Conservation (phyloP, 2,797 vertebrate genomes). For the Microctenopoma lineatum region DNA sequence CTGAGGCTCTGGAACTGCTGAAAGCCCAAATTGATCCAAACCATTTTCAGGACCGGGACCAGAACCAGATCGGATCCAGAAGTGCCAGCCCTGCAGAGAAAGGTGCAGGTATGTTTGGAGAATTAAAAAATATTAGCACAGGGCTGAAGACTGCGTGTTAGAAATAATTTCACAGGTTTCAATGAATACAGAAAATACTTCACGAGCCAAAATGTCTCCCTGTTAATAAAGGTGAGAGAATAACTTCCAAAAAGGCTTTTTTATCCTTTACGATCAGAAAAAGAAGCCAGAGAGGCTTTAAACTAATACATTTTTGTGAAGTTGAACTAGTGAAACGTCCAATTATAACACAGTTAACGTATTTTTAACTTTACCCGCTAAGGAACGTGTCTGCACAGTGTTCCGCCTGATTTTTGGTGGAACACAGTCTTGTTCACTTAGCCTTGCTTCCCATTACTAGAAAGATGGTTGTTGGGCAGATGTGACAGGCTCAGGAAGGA, state of each 20-base stretch:
- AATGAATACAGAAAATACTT: background rate
- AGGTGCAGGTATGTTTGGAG: slow-evolving; percentile 40
- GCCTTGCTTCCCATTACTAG: too few species aligned
- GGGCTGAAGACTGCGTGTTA: background rate
- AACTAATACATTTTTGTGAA: too few species aligned
- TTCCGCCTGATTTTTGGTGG: too few species aligned
- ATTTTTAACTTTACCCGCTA: too few species aligned
- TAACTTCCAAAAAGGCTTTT: background rate
- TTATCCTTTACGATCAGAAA: too few species aligned
- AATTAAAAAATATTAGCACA: background rate
- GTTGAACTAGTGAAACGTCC: too few species aligned
- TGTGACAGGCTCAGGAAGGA: too few species aligned
- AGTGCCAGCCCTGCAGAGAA: slow-evolving; percentile 79
- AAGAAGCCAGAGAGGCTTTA: too few species aligned
- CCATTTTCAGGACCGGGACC: slow-evolving; percentile 82
- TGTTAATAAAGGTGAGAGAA: background rate
- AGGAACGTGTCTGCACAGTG: too few species aligned
- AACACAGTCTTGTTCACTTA: too few species aligned
- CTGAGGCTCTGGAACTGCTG: slow-evolving; percentile 92
- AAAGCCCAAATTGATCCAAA: slow-evolving; percentile 92
- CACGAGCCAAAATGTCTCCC: background rate
- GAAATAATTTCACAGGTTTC: background rate
- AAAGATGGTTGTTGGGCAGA: too few species aligned
- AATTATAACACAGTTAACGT: too few species aligned
- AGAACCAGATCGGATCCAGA: slow-evolving; percentile 59